phyloP scores from a whole-genome alignment of 2,113 vertebrate species.

The Solea solea region DNA sequence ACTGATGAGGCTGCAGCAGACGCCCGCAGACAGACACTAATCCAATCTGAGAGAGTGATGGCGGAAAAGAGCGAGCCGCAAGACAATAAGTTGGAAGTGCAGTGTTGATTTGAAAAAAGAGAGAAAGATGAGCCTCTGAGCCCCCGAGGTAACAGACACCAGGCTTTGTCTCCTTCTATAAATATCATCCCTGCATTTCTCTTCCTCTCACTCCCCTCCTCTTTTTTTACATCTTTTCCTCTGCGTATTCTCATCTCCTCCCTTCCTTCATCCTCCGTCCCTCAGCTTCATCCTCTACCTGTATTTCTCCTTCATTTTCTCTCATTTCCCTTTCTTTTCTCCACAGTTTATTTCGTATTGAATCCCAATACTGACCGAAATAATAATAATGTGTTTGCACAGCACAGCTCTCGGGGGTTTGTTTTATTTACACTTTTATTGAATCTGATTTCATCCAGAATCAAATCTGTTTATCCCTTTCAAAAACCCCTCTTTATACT shows the following conservation, averaged over 20 bases:
- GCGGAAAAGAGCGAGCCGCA: conserved; percentile 35
- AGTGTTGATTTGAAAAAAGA: conserved; percentile 68
- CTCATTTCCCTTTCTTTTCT: conserved; percentile 11
- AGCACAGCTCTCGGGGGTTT: background rate
- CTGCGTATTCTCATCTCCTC: background rate
- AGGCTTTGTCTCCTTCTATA: conserved; percentile 81
- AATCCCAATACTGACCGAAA: background rate
- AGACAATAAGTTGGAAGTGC: conserved; percentile 66
- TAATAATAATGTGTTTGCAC: background rate
- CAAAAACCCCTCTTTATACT: too few species aligned
- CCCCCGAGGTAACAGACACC: conserved; percentile 68
- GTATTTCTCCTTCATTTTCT: background rate
- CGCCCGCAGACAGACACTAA: conserved; percentile 63
- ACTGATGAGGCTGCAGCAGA: conserved; percentile 56
- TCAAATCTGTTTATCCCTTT: background rate
- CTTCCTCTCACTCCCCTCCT: conserved; percentile 6
- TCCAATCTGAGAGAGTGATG: conserved; percentile 53
- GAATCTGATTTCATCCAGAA: background rate
- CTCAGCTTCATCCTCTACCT: background rate
- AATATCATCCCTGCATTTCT: conserved; percentile 67
- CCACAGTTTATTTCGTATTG: background rate
- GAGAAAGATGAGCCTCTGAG: conserved; percentile 65
- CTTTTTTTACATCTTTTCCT: background rate
- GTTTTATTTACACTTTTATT: background rate
- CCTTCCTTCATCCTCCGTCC: background rate